These are phyloP conservation scores for Vulpes ferrilata DNA, from an alignment of 2,113 vertebrate species.

Conservation along the genomic window DNA sequence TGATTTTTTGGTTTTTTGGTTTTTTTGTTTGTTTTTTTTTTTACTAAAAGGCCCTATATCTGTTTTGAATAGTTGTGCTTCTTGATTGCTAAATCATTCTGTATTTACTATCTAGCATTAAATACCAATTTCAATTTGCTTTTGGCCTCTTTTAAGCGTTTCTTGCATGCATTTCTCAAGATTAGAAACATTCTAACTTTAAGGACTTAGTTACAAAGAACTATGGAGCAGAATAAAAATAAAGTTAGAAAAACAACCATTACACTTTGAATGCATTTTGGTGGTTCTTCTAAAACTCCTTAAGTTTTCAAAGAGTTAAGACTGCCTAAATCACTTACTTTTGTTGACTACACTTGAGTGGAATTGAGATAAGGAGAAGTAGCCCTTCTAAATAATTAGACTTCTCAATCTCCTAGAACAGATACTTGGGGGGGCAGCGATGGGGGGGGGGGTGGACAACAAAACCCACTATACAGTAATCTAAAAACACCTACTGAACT, in stretches of 20 bases:
- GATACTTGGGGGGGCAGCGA: background rate
- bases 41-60: background rate
- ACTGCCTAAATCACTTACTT: background rate
- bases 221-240: conserved; percentile 25
- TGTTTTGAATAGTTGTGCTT: conserved; percentile 37
- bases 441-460: too few species aligned
- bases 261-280: conserved; percentile 46
- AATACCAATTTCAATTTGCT: conserved; percentile 56
- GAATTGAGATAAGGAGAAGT: conserved; percentile 48
- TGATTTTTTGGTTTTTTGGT: background rate
- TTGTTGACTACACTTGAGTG: conserved; percentile 32
- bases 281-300: conserved; percentile 43
- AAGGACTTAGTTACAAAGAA: conserved; percentile 45
- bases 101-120: conserved; percentile 14
- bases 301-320: conserved; percentile 52
- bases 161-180: conserved; percentile 35
- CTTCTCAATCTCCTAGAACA: conserved; percentile 53
- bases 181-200: conserved; percentile 58
- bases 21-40: background rate
- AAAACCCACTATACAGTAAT: background rate
- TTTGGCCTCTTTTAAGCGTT: conserved; percentile 57
- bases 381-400: conserved; percentile 44
- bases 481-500: conserved; percentile 30
- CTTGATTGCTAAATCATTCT: conserved; percentile 27
- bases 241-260: background rate